A percentile compares a stretch with the other conserved stretches of the same genome.
Evolutionary conservation across 2,797 vertebrate genomes (phyloP).

Genomic region (Alca torda): DNA sequence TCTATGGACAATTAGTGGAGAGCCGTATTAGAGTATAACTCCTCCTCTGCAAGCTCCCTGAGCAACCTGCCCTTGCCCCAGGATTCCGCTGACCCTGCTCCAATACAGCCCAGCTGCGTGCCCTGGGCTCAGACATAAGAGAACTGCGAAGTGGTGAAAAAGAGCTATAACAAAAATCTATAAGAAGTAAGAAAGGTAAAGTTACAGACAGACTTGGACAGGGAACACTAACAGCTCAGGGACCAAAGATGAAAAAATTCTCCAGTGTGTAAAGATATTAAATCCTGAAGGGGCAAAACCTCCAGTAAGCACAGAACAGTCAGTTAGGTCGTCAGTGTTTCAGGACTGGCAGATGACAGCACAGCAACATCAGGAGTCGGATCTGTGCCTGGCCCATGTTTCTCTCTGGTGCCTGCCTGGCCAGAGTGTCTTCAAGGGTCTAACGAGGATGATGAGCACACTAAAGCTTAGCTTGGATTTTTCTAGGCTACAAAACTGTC

Average conservation of each 20-base stretch:
- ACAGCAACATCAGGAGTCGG: neutral
- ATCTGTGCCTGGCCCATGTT: neutral
- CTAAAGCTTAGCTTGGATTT: neutral
- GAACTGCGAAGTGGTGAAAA: neutral
- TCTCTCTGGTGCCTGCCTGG: neutral
- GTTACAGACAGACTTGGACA: neutral
- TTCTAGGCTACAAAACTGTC: neutral
- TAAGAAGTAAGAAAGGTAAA: neutral
- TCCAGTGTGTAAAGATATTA: neutral
- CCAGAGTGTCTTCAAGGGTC: neutral
- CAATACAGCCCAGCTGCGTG: neutral
- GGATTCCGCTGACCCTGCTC: neutral
- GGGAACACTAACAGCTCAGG: neutral
- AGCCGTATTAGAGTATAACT: neutral
- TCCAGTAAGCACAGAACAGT: neutral
- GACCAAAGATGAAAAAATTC: neutral
- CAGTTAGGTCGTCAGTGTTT: neutral
- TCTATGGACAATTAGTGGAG: slow-evolving; percentile 2
- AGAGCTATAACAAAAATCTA: neutral
- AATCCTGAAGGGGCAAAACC: neutral
- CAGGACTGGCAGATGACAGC: neutral
- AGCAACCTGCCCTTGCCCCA: neutral
- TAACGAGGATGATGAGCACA: neutral
- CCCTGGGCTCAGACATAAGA: neutral
- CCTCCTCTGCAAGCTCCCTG: neutral